Percentiles rank a stretch among this genome's conserved stretches.
phyloP scores from a whole-genome alignment of 2,888 invertebrate genomes.

The Pardosa pseudoannulata region DNA sequence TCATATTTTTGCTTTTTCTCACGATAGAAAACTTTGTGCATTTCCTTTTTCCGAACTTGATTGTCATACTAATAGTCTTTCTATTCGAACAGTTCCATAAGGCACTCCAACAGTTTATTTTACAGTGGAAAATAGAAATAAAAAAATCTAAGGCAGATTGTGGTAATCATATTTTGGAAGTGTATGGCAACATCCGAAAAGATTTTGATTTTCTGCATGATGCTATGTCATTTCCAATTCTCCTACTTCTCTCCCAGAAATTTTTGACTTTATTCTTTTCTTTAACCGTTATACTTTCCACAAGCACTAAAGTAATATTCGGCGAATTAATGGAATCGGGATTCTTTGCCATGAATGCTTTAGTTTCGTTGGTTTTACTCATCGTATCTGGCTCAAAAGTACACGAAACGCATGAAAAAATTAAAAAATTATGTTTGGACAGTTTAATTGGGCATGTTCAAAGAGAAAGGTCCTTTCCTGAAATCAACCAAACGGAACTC shows the following conservation, averaged over 20 bases:
- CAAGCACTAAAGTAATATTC: constrained; percentile 2
- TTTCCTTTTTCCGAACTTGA: constrained; percentile 27
- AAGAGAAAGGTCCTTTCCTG: background rate
- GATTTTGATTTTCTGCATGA: background rate
- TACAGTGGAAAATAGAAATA: background rate
- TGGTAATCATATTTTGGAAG: background rate
- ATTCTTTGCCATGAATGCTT: constrained; percentile 18
- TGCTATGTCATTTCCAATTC: background rate
- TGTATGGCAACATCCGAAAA: constrained; percentile 18
- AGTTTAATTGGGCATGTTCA: background rate
- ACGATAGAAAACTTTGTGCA: constrained; percentile 38
- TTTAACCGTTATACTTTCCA: constrained; percentile 9
- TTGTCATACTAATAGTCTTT: constrained; percentile 1
- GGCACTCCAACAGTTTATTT: background rate
- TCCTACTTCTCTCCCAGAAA: constrained; percentile 20
- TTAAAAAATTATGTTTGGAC: constrained; percentile 16
- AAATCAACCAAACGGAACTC: background rate
- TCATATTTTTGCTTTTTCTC: background rate
- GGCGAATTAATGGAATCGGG: constrained; percentile 24
- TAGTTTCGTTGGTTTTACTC: constrained; percentile 2
- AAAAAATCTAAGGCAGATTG: background rate
- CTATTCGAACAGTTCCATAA: background rate
- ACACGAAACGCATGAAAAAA: constrained; percentile 5
- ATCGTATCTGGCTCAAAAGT: constrained; percentile 25
- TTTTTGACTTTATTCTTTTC: constrained; percentile 30